These are phyloP conservation scores for Asarcornis scutulata DNA, from an alignment of 2,113 vertebrate species.

Conservation along the genomic window DNA sequence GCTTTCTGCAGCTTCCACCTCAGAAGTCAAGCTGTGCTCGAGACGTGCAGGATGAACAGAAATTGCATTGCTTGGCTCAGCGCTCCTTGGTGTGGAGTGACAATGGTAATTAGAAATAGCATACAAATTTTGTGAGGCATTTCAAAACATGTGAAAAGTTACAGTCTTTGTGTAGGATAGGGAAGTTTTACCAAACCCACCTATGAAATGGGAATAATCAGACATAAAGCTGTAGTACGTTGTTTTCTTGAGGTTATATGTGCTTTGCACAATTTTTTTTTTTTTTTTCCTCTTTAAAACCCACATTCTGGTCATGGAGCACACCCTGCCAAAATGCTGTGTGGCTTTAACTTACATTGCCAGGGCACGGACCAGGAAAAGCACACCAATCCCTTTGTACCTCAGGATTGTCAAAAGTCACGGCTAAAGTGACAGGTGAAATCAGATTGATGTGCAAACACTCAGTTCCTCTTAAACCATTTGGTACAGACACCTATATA, in stretches of 20 bases:
- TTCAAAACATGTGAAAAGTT: background rate
- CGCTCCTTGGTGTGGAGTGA: background rate
- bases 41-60: background rate
- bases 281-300: background rate
- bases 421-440: background rate
- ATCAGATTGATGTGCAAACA: background rate
- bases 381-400: background rate
- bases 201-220: background rate
- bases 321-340: background rate
- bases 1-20: background rate
- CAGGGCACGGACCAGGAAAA: background rate
- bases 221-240: background rate
- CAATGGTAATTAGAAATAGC: background rate
- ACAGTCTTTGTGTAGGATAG: background rate
- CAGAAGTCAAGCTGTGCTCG: background rate
- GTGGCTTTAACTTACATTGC: background rate
- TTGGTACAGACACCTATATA: background rate
- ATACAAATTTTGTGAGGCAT: background rate
- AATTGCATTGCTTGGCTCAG: background rate
- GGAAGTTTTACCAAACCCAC: background rate
- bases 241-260: background rate
- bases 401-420: background rate
- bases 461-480: background rate
- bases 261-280: background rate
- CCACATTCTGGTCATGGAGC: background rate